Evolutionary conservation across 2,113 vertebrate genomes (phyloP), one percentile per base, ranked within the genome.

Genomic region (Carettochelys insculpta): DNA sequence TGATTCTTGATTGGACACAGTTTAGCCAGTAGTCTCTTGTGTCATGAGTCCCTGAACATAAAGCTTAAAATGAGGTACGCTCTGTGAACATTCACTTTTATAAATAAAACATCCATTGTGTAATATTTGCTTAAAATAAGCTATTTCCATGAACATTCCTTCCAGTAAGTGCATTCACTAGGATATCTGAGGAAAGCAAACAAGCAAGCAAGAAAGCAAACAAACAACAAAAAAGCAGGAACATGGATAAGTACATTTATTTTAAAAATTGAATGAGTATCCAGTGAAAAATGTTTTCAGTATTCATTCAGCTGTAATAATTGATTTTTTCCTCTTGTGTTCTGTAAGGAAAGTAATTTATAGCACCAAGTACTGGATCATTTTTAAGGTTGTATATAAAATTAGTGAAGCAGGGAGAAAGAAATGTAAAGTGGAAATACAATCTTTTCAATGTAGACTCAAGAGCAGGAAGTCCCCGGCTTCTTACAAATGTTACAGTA

Each of bases 231-330:
- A 41, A 22, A 43, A 11, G 11, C 11, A 27, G 41, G 22, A 43
- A 75, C 41, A 75, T 2, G 22, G 24, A 43, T 75, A 45, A 43
- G 24, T 41, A 43, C 25, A 45, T 45, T 75, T 29, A 29, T 45
- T 75, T 75, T 27, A 75, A 91, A 93, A 86, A 71, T 31, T 73
- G 29, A 87, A 58, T 85, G 89, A 77, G 24, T 73, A 4, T 65
- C 12, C 6, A 86, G 25, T 65, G 41, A 83, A 25, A 90, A 76
- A 3, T 27, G n/a, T 3, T 38, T 77, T 78, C 53, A 29, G 2
- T 56, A 87, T 43, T 77, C 85, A n/a, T 50, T n/a, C 80, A 88
- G 2, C 73, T 91, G 24, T 45, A 86, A 92, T 54, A 93, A 90
- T 53, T 90, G 71, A 77, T 71, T 90, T 91, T 94, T 90, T 25